Base-by-base conservation (phyloP, 2,113 vertebrate genomes). In the Galemys pyrenaicus region DNA sequence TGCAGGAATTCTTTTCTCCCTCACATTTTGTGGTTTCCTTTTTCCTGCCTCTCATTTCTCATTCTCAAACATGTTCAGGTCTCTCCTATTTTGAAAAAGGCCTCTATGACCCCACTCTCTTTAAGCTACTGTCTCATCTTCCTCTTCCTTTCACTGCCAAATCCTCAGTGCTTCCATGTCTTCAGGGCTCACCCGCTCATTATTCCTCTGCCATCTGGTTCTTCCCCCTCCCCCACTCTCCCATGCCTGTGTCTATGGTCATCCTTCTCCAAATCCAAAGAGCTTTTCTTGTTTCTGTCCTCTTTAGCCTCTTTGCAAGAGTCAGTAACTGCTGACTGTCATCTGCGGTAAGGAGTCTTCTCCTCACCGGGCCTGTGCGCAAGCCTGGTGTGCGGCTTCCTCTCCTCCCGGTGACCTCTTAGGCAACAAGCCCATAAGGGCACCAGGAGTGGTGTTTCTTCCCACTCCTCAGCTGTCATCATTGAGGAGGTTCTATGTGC, bases 161-260 rank as follows among this genome's bases (percentile, higher is more conserved):
- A 56, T 26, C 11, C 49, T 13, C 32, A 87, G 88, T 22, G 46
- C 54, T n/a, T 94, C 87, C 81, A 51, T 62, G 65, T 62, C 77
- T 92, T 54, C 35, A 7, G 96, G 95, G 96, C 60, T 84, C 94
- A 92, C 51, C 51, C 51, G 51, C 65, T 80, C 58, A 41, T 90
- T 89, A 65, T 80, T 87, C 79, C 64, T 90, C 56, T 1, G 73
- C 96, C 92, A 95, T 97, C 95, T 96, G 96, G 51, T 30, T 87
- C 41, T 56, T 54, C 35, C 11, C 41, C n/a, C 85, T 89, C 35
- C 80, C 30, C 75, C 26, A 75, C 68, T 67, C 85, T 81, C 86
- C 32, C 39, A 37, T 20, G 49, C 79, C 79, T 82, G 17, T 71
- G 84, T 68, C 46, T 46, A 28, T 65, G 90, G 92, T 79, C 94